Evolutionary conservation across 2,797 vertebrate genomes (phyloP), one percentile per base, ranked within the genome.

Genomic region (Enteromius fasciolatus): DNA sequence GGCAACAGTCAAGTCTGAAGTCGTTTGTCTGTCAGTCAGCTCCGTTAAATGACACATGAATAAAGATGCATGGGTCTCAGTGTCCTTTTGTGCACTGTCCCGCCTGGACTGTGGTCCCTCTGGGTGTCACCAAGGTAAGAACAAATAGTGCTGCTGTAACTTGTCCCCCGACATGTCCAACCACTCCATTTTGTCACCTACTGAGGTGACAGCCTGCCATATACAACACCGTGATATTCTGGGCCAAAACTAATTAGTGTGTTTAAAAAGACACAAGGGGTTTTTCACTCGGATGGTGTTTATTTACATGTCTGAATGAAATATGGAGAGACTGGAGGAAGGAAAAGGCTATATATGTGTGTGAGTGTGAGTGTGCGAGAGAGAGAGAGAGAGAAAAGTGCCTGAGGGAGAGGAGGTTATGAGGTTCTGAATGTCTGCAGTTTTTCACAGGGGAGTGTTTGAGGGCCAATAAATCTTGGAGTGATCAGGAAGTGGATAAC

Each of bases 401-500:
- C 87, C 85, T 81, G 63, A 86, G 91, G 89, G 90, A 88, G 85
- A 86, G 86, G 89, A 90, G 92, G 92, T 93, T 93, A 93, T 85
- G 80, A 92, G 92, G 90, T 90, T 89, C 90, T 87, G 70, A 93
- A 89, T 90, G 88, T 92, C 89, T 93, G 91, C 88, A 85, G 87
- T 92, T 89, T 86, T 93, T 93, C 89, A 89, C 90, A 90, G 85
- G 84, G 86, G 59, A n/a, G 78, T 15, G 14, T 87, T 90, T 90
- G 82, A 85, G 86, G 89, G 82, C 89, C 88, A 87, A 89, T 94
- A 94, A 94, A 94, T 94, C 93, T 89, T 88, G 44, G 85, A 54
- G 87, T 88, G 91, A 92, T 92, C 91, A 90, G 88, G 91, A 93
- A 91, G 91, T 91, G 89, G 88, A 90, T 93, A 90, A 92, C 88